Conservation (phyloP, 2,113 vertebrate species). For the Bubo blakistoni region DNA sequence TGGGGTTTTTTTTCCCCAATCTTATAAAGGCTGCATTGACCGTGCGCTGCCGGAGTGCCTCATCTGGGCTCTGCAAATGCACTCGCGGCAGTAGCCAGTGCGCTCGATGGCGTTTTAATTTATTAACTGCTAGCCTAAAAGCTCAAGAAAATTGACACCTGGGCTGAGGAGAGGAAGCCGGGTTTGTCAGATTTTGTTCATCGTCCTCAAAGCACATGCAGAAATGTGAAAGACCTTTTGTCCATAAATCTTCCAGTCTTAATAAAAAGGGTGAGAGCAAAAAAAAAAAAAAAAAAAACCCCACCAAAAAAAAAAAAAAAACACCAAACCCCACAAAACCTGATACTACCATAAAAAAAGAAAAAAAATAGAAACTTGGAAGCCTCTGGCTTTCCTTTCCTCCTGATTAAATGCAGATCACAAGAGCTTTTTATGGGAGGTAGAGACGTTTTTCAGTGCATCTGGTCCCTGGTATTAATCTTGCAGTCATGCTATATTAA, state of each 20-base stretch:
- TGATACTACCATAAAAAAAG: conserved; percentile 39
- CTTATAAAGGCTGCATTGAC: background rate
- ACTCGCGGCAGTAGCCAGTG: background rate
- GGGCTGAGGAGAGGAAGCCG: conserved; percentile 45
- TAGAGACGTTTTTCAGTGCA: conserved; percentile 51
- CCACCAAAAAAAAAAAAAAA: background rate
- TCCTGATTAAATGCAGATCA: conserved; percentile 73
- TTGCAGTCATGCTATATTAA: conserved; percentile 47
- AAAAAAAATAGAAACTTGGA: conserved; percentile 25
- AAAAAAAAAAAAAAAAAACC: background rate
- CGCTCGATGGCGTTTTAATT: conserved; percentile 29
- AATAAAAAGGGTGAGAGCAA: conserved; percentile 40
- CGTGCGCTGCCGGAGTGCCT: background rate
- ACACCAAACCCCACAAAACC: conserved; percentile 20
- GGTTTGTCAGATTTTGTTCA: conserved; percentile 31
- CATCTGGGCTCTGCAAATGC: conserved; percentile 21
- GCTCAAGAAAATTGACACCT: conserved; percentile 52
- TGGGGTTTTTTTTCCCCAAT: background rate
- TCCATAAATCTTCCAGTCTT: conserved; percentile 59
- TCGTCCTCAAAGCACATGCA: background rate
- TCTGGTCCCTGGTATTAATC: conserved; percentile 68
- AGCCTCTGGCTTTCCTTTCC: conserved; percentile 42
- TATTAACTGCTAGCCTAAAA: conserved; percentile 53
- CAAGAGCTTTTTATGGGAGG: conserved; percentile 58
- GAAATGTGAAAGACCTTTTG: conserved; percentile 24